Conservation (phyloP, 2,797 vertebrate species). For the Chaetophractus vellerosus region DNA sequence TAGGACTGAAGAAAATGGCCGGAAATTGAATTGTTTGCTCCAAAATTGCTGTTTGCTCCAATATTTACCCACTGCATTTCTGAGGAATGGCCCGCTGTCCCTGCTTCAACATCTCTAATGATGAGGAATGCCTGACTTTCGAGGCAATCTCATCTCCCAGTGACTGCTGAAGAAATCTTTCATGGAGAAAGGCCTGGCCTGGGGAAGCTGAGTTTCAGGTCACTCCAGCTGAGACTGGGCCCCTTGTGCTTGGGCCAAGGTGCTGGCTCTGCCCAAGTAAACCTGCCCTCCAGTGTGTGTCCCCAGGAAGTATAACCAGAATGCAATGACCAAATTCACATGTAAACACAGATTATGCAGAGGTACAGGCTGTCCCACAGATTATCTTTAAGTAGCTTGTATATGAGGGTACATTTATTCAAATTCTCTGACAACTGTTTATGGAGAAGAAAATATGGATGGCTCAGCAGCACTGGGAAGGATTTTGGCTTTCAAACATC, state of each 20-base stretch:
- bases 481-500: constrained; percentile 84
- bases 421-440: constrained; percentile 87
- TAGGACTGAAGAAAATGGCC: background rate
- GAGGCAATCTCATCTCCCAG: background rate
- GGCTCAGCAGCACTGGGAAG: constrained; percentile 81
- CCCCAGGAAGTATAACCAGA: constrained; percentile 64
- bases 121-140: background rate
- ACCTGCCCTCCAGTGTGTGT: background rate
- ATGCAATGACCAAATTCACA: constrained; percentile 65
- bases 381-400: constrained; percentile 11
- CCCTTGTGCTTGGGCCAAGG: background rate
- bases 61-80: background rate
- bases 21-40: background rate
- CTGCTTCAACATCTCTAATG: background rate
- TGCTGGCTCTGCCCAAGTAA: background rate
- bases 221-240: background rate
- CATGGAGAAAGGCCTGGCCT: background rate
- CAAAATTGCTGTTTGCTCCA: background rate
- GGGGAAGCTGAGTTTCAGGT: background rate
- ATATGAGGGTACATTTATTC: constrained; percentile 81
- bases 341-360: constrained; percentile 81
- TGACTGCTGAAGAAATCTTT: background rate
- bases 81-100: background rate
- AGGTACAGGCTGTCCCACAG: constrained; percentile 65
- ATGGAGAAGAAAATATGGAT: constrained; percentile 85